phyloP scores from a whole-genome alignment of 2,888 invertebrate genomes.

The Abscondita cerata region DNA sequence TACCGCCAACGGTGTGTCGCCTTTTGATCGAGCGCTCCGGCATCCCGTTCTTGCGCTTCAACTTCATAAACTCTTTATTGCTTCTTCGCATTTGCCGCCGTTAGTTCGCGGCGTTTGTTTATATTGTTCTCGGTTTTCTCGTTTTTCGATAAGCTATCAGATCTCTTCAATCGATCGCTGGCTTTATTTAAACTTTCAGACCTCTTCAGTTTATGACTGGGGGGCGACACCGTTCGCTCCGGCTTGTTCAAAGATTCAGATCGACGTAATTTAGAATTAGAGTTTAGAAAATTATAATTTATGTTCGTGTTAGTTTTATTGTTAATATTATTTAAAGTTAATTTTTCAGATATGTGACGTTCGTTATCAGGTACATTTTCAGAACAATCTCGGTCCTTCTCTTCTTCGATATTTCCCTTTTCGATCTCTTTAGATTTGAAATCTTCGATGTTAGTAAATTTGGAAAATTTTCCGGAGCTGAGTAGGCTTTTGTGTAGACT shows the following conservation, averaged over 20 bases:
- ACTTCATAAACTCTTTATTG: conserved; percentile 65
- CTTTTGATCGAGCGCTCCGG: conserved; percentile 85
- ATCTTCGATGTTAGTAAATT: conserved; percentile 36
- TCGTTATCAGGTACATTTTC: conserved; percentile 55
- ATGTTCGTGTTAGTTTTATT: conserved; percentile 22
- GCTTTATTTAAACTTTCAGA: conserved; percentile 68
- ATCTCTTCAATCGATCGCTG: conserved; percentile 63
- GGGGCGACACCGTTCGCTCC: conserved; percentile 58
- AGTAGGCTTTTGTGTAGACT: conserved; percentile 60
- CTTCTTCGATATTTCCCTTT: conserved; percentile 57
- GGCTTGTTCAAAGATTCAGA: conserved; percentile 70
- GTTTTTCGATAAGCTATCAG: conserved; percentile 71
- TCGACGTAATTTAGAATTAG: conserved; percentile 62
- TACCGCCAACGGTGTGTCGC: conserved; percentile 91
- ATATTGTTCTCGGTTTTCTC: conserved; percentile 83
- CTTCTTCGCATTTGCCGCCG: conserved; percentile 56
- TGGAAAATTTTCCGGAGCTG: conserved; percentile 37
- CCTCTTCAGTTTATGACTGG: conserved; percentile 62
- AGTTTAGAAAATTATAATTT: conserved; percentile 19
- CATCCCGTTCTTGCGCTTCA: conserved; percentile 79
- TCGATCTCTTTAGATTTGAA: conserved; percentile 50
- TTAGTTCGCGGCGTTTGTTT: conserved; percentile 71
- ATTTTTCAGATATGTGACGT: conserved; percentile 47
- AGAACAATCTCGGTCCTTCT: conserved; percentile 59
- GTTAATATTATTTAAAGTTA: conserved; percentile 39